Percentiles rank a stretch among this genome's conserved stretches.
These are phyloP conservation scores for Phyllotreta striolata DNA, from an alignment of 2,888 invertebrate genomes.

Conservation along the genomic window DNA sequence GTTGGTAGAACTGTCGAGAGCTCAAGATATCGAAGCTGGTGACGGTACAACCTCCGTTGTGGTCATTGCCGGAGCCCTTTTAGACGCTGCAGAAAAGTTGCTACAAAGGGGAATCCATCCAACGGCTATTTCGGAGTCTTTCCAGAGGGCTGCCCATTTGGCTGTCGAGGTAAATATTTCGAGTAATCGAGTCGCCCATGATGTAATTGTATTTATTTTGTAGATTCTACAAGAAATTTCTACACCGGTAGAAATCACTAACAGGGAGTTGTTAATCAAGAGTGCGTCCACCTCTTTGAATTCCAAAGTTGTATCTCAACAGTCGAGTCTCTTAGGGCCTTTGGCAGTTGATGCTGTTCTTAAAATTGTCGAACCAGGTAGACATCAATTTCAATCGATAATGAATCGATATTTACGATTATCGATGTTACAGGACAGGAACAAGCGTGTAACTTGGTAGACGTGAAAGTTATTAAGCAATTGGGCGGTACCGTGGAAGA, in stretches of 20 bases:
- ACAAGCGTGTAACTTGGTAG: conserved; percentile 85
- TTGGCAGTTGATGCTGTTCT: conserved; percentile 97
- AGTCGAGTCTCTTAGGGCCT: conserved; percentile 93
- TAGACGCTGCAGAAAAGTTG: conserved; percentile 94
- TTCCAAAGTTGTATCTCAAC: conserved; percentile 99
- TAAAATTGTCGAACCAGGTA: conserved; percentile 75
- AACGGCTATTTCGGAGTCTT: conserved; percentile 95
- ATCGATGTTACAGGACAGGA: conserved; percentile 60
- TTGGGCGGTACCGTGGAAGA: conserved; percentile 98
- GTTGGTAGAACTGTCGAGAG: conserved; percentile 97
- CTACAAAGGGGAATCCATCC: conserved; percentile 96
- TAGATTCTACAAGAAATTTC: conserved; percentile 83
- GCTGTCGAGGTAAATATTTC: conserved; percentile 66
- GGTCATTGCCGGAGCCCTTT: conserved; percentile 93
- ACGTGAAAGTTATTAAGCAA: conserved; percentile 96
- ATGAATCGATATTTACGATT: conserved; percentile 8
- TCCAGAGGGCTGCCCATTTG: conserved; percentile 84
- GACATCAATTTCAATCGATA: conserved; percentile 21
- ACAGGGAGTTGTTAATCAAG: conserved; percentile 87
- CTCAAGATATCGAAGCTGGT: conserved; percentile 98
- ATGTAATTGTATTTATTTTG: conserved; percentile 25
- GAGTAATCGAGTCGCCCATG: neutral
- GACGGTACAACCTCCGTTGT: conserved; percentile 99
- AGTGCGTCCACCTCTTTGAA: conserved; percentile 98
- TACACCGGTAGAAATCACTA: conserved; percentile 82